A percentile compares a stretch with the other conserved stretches of the same genome.
phyloP scores from a whole-genome alignment of 2,888 invertebrate species.

The Hermaeophaga mercurialis region DNA sequence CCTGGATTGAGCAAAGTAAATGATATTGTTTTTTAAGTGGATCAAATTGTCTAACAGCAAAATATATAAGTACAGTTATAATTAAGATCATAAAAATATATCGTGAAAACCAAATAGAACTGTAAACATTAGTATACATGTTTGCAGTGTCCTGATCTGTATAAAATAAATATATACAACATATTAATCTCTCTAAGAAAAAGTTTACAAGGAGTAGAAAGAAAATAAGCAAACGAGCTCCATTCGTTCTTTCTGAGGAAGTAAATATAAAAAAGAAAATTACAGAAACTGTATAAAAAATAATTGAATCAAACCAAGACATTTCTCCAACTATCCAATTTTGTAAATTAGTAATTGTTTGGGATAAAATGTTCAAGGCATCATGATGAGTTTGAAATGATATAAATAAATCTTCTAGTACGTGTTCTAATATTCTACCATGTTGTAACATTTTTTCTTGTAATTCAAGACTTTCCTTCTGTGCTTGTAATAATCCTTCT shows the following conservation, averaged over 20 bases:
- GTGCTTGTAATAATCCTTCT: constrained; percentile 56
- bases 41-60: constrained; percentile 56
- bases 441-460: constrained; percentile 61
- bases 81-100: constrained; percentile 54
- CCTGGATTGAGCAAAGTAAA: constrained; percentile 55
- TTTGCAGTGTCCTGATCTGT: constrained; percentile 7
- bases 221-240: constrained; percentile 63
- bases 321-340: constrained; percentile 67
- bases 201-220: constrained; percentile 60
- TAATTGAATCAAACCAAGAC: constrained; percentile 66
- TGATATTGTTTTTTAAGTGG: constrained; percentile 55
- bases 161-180: constrained; percentile 31
- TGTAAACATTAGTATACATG: constrained; percentile 54
- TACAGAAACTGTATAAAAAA: constrained; percentile 63
- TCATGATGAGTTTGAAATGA: constrained; percentile 62
- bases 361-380: constrained; percentile 54
- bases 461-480: constrained; percentile 58
- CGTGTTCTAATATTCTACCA: constrained; percentile 60
- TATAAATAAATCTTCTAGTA: constrained; percentile 60
- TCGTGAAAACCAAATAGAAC: constrained; percentile 58
- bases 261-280: constrained; percentile 63
- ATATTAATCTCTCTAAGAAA: constrained; percentile 58
- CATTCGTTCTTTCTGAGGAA: constrained; percentile 61
- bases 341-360: constrained; percentile 61
- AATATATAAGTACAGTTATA: constrained; percentile 50